Base-by-base conservation (phyloP, 2,888 invertebrate genomes). In the Unio delphinus region DNA sequence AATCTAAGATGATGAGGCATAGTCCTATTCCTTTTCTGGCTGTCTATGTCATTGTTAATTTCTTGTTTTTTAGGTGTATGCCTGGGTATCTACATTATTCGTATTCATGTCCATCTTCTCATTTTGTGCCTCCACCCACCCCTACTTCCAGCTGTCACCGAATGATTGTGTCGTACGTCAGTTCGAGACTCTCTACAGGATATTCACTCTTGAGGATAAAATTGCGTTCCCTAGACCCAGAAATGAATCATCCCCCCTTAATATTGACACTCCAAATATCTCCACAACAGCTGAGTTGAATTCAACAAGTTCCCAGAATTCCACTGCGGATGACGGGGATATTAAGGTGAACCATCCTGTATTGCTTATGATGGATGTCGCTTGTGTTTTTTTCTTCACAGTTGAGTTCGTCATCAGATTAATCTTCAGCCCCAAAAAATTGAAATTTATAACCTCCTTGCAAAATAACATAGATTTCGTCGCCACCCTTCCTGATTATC, bases 391-490 rank as follows among this genome's bases (percentile, higher is more conserved):
- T 17, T 87, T 87, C 72, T 89, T 89, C 74, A 85, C 84, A 4
- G 17, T 87, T 23, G 89, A 89, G 66, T 86, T 88, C 70, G 55
- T 88, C 6, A 80, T 86, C 5, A 74, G 88, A 20, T 81, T 88
- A 18, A 67, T 83, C 15, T 87, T 87, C 69, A 84, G 84, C 67
- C 87, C 86, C 8, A 83, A 82, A 70, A 87, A 87, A 69, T 26
- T 78, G 8, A 80, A 83, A 64, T 88, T 88, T 67, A 76, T 88
- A 65, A 80, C 81, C 11, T 83, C 87, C 8, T 74, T 83, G 61
- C 85, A 88, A 63, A 88, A 87, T 70, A 83, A 88, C 55, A 86
- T 88, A 6, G 88, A 88, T 72, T 82, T 87, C 60, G 73, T 88
- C 11, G 87, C 87, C 56, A 85, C 87, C 56, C 76, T 86, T 11